These are phyloP conservation scores for Anoura caudifer DNA, from an alignment of 2,113 vertebrate genomes.

Conservation along the genomic window DNA sequence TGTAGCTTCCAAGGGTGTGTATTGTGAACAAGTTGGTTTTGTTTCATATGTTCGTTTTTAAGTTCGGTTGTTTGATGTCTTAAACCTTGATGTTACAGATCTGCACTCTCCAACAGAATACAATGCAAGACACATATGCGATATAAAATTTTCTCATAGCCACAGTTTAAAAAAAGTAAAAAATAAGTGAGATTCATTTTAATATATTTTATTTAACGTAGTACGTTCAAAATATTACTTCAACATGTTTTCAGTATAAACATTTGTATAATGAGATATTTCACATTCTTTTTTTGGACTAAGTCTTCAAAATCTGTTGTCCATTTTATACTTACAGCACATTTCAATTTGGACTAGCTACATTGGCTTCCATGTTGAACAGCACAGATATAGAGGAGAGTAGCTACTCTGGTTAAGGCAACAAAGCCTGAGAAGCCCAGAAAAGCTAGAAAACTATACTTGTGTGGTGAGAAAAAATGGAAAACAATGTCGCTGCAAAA, in stretches of 20 bases:
- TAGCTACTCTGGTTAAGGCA: neutral
- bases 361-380: conserved; percentile 11
- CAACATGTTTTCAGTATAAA: neutral
- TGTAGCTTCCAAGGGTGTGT: conserved; percentile 48
- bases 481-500: neutral
- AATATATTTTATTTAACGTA: conserved; percentile 28
- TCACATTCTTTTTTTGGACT: neutral
- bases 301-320: conserved; percentile 14
- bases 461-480: conserved; percentile 1
- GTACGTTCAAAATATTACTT: conserved; percentile 20
- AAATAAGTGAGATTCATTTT: conserved; percentile 40
- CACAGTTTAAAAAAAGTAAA: neutral
- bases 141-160: conserved; percentile 35
- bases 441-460: neutral
- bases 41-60: conserved; percentile 47
- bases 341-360: conserved; percentile 14
- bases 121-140: neutral
- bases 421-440: neutral
- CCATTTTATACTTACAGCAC: neutral
- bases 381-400: neutral
- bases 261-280: neutral
- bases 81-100: conserved; percentile 40
- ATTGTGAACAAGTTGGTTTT: conserved; percentile 60
- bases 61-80: conserved; percentile 47
- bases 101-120: neutral